Conservation (phyloP, 2,113 vertebrate species). For the Orycteropus afer region DNA sequence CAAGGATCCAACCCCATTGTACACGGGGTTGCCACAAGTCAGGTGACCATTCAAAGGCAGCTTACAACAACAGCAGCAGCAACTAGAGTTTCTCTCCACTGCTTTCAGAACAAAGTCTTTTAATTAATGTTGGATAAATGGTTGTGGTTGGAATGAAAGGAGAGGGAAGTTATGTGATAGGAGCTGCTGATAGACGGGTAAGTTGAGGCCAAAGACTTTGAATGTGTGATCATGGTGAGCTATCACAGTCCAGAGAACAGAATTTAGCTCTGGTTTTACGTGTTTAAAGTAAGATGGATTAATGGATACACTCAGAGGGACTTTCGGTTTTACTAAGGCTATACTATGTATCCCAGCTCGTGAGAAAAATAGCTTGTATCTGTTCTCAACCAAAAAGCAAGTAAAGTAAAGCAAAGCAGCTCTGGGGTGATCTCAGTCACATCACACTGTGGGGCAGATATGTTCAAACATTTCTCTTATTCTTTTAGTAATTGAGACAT, state of each 20-base stretch:
- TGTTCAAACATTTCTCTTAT: neutral
- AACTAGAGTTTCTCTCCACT: neutral
- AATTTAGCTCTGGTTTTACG: neutral
- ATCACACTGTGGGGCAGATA: accelerated
- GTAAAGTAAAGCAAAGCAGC: neutral
- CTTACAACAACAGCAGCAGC: no score
- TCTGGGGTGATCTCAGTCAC: neutral
- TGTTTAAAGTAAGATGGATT: neutral
- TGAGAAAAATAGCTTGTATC: neutral
- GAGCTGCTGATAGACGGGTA: no score
- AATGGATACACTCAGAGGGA: neutral
- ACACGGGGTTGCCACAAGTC: no score
- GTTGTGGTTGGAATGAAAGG: neutral
- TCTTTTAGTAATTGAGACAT: neutral
- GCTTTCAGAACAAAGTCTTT: neutral
- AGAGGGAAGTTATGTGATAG: neutral
- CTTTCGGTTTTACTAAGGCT: neutral
- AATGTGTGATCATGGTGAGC: neutral
- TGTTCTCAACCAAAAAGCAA: neutral
- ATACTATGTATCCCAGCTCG: neutral
- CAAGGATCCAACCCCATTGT: no score
- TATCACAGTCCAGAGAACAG: neutral
- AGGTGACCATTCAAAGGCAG: no score
- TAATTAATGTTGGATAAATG: neutral
- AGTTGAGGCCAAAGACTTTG: neutral